Evolutionary conservation across 2,797 vertebrate species (phyloP).

Genomic region (Ctenopoma kingsleyae): DNA sequence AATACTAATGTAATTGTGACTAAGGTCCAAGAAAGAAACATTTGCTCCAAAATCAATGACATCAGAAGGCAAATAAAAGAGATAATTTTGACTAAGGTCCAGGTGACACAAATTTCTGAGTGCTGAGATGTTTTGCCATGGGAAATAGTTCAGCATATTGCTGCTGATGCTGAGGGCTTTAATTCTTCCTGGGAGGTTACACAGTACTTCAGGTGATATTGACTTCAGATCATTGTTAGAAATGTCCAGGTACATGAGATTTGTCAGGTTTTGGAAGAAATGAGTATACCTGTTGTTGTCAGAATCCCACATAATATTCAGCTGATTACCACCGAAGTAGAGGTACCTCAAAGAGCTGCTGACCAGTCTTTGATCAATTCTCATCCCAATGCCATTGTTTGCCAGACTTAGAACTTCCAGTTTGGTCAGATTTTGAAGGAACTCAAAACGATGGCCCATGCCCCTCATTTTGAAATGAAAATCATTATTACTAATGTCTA

Average conservation of each 20-base stretch:
- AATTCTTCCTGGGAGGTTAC: constrained; percentile 78
- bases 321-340: constrained; percentile 82
- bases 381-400: constrained; percentile 83
- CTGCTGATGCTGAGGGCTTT: constrained; percentile 70
- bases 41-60: constrained; percentile 62
- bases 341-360: constrained; percentile 83
- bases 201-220: constrained; percentile 68
- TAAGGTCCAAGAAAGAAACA: constrained; percentile 84
- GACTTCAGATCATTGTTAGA: constrained; percentile 79
- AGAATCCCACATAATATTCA: constrained; percentile 85
- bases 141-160: constrained; percentile 82
- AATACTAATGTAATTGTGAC: constrained; percentile 78
- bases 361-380: constrained; percentile 75
- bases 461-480: constrained; percentile 87
- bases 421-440: constrained; percentile 74
- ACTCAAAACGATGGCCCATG: constrained; percentile 85
- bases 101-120: constrained; percentile 77
- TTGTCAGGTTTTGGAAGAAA: constrained; percentile 84
- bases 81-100: constrained; percentile 82
- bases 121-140: constrained; percentile 80
- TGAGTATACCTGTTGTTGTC: constrained; percentile 74
- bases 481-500: constrained; percentile 86
- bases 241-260: constrained; percentile 83
- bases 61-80: constrained; percentile 67
- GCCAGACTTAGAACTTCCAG: constrained; percentile 83